A percentile compares a stretch with the other conserved stretches of the same genome.
Evolutionary conservation across 2,888 invertebrate genomes (phyloP).

Genomic region (Leucophenga montana): DNA sequence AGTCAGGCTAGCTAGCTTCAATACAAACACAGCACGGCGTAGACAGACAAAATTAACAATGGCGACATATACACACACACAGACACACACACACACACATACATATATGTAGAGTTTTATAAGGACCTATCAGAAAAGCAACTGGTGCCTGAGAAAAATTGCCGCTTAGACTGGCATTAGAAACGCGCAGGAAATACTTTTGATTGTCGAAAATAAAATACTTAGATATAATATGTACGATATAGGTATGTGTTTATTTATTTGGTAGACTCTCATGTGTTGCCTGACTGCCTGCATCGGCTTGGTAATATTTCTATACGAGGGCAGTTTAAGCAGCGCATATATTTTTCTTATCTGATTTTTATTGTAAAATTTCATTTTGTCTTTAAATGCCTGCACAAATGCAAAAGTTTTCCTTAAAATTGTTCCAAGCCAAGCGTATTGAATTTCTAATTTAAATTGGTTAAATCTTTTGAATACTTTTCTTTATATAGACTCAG

Average conservation of each 20-base stretch:
- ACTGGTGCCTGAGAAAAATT: conserved; percentile 13
- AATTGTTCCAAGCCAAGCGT: too few relatives aligned
- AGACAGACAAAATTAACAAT: conserved; percentile 21
- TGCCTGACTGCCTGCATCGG: not conserved
- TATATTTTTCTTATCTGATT: too few relatives aligned
- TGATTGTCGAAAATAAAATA: conserved; percentile 21
- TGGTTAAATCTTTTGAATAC: too few relatives aligned
- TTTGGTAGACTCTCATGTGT: not conserved
- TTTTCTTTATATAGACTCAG: too few relatives aligned
- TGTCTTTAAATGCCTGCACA: too few relatives aligned
- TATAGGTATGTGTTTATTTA: not conserved
- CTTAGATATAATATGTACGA: not conserved
- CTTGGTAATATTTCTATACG: not conserved
- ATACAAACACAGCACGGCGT: not conserved
- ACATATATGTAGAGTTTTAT: conserved; percentile 7
- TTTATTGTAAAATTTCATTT: too few relatives aligned
- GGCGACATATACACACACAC: not conserved
- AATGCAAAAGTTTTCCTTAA: too few relatives aligned
- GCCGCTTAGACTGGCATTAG: not conserved
- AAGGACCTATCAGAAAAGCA: conserved; percentile 28
- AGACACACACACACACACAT: not conserved
- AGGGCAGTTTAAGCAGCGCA: too few relatives aligned
- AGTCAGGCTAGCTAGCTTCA: too few relatives aligned
- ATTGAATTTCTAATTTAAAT: too few relatives aligned
- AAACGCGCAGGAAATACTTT: conserved; percentile 14